These are phyloP conservation scores for Macrostomum lignano DNA, from an alignment of 1,140 invertebrate species.

Conservation along the genomic window DNA sequence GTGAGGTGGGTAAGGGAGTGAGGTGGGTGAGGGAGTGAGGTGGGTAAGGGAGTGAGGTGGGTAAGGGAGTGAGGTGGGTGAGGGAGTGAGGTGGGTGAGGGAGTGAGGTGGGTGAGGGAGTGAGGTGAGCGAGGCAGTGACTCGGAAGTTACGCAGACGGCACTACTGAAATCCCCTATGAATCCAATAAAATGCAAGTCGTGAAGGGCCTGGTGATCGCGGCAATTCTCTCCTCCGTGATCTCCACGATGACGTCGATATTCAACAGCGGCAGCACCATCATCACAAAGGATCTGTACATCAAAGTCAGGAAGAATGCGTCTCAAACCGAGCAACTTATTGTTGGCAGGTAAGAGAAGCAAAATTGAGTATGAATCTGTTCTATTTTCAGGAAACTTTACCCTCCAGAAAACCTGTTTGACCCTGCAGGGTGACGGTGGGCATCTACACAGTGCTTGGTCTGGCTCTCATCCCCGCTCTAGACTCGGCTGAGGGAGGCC, in stretches of 20 bases:
- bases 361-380: too few species aligned
- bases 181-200: too few species aligned
- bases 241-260: constrained; percentile 19
- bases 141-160: too few species aligned
- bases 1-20: too few species aligned
- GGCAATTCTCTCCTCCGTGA: constrained; percentile 5
- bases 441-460: constrained; percentile 26
- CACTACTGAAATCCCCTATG: too few species aligned
- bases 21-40: too few species aligned
- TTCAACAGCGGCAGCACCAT: constrained; percentile 28
- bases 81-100: too few species aligned
- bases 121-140: neutral
- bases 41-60: too few species aligned
- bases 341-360: constrained; percentile 28
- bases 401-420: too few species aligned
- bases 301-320: constrained; percentile 15
- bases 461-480: constrained; percentile 30
- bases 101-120: too few species aligned
- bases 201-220: neutral
- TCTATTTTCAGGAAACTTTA: too few species aligned
- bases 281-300: constrained; percentile 28
- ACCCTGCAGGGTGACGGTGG: constrained; percentile 12
- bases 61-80: too few species aligned
- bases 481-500: constrained; percentile 18
- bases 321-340: constrained; percentile 26